Conservation (phyloP, 64 coral and sea anemone genomes). For the Cladopsammia gracilis region DNA sequence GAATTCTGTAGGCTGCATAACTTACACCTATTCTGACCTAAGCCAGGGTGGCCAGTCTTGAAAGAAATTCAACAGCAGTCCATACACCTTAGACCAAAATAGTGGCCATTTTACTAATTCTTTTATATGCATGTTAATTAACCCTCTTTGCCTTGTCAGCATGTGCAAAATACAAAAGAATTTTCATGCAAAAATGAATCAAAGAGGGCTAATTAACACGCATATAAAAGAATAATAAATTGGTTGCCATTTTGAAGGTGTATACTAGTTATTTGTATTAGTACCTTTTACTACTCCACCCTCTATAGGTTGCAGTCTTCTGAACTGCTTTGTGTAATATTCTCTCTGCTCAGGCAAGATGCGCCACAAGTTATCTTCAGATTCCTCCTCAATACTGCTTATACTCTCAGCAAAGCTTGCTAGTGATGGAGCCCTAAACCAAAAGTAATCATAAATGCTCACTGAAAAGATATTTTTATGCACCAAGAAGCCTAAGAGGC, state of each 20-base stretch:
- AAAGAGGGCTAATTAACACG: too few relatives aligned
- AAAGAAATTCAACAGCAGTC: too few relatives aligned
- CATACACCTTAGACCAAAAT: too few relatives aligned
- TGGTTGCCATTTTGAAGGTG: neutral
- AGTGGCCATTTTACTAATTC: too few relatives aligned
- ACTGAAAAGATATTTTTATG: neutral
- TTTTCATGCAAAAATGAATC: too few relatives aligned
- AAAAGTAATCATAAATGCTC: neutral
- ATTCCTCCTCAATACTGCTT: constrained; percentile 91
- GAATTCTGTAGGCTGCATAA: too few relatives aligned
- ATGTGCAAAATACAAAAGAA: too few relatives aligned
- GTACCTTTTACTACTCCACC: constrained; percentile 94
- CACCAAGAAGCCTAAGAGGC: too few relatives aligned
- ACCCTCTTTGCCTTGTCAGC: too few relatives aligned
- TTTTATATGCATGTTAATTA: too few relatives aligned
- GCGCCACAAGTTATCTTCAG: constrained; percentile 81
- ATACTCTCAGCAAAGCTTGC: constrained; percentile 94
- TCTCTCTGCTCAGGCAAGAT: constrained; percentile 94
- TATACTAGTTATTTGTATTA: neutral
- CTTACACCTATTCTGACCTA: too few relatives aligned
- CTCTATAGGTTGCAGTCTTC: constrained; percentile 83
- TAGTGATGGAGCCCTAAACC: constrained; percentile 81
- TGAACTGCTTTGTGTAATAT: constrained; percentile 96
- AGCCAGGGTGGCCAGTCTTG: too few relatives aligned
- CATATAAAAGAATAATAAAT: neutral